These are phyloP conservation scores for Dipodomys merriami DNA, from an alignment of 2,113 vertebrate species.

Conservation along the genomic window DNA sequence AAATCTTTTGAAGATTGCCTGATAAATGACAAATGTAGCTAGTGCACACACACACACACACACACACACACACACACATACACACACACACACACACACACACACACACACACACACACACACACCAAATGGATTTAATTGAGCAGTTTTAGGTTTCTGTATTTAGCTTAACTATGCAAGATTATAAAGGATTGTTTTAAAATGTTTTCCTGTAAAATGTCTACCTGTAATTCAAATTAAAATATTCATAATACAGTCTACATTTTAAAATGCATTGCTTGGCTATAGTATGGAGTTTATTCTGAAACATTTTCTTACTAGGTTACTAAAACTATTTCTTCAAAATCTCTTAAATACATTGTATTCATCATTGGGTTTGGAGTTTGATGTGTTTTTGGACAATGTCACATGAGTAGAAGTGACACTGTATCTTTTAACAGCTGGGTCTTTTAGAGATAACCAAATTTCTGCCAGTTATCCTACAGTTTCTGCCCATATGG, in stretches of 20 bases:
- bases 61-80: background rate
- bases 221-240: background rate
- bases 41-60: background rate
- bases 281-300: background rate
- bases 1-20: background rate
- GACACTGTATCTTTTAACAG: background rate
- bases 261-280: slow-evolving; percentile 31
- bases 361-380: background rate
- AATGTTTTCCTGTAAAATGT: background rate
- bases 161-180: background rate
- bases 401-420: background rate
- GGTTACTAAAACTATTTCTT: slow-evolving; percentile 28
- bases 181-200: background rate
- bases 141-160: background rate
- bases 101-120: background rate
- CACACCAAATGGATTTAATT: background rate
- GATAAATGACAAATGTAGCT: background rate
- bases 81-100: background rate
- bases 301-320: slow-evolving; percentile 24
- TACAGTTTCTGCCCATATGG: background rate
- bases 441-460: background rate
- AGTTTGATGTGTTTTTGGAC: background rate
- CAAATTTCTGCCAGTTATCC: background rate
- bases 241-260: background rate
- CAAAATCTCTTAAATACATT: background rate